Evolutionary conservation across 1,140 invertebrate species (phyloP).

Genomic region (Hyles vespertilio): DNA sequence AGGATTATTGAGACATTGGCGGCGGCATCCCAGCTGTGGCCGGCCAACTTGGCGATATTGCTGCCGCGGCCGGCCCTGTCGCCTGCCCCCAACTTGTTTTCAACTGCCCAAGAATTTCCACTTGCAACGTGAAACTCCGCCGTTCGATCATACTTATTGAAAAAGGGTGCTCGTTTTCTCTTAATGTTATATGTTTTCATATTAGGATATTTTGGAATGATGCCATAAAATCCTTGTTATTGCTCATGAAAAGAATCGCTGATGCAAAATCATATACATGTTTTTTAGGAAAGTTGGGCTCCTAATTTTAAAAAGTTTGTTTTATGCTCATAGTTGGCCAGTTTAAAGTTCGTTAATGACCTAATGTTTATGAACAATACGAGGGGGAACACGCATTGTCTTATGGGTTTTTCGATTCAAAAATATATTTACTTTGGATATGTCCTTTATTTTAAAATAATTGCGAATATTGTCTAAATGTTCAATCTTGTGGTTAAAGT

Average conservation of each 20-base stretch:
- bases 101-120: slow-evolving; percentile 64
- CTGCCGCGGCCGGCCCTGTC: slow-evolving; percentile 33
- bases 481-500: too few species aligned
- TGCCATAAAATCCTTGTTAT: slow-evolving; percentile 22
- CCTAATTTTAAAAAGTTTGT: too few species aligned
- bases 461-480: too few species aligned
- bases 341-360: too few species aligned
- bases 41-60: slow-evolving; percentile 63
- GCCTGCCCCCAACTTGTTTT: slow-evolving; percentile 56
- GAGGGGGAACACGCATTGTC: too few species aligned
- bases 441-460: too few species aligned
- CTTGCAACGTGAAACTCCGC: slow-evolving; percentile 48
- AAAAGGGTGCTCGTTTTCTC: slow-evolving; percentile 38
- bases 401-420: too few species aligned
- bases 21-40: slow-evolving; percentile 59
- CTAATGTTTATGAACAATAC: too few species aligned
- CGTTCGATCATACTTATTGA: slow-evolving; percentile 61
- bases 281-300: too few species aligned
- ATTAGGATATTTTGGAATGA: slow-evolving; percentile 37
- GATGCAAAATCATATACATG: slow-evolving; percentile 1
- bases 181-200: slow-evolving; percentile 36
- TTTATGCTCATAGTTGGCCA: too few species aligned
- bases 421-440: too few species aligned
- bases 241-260: slow-evolving; percentile 3
- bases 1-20: slow-evolving; percentile 72